A percentile compares a stretch with the other conserved stretches of the same genome.
Evolutionary conservation across 2,797 vertebrate genomes (phyloP).

Genomic region (Cryptoprocta ferox): DNA sequence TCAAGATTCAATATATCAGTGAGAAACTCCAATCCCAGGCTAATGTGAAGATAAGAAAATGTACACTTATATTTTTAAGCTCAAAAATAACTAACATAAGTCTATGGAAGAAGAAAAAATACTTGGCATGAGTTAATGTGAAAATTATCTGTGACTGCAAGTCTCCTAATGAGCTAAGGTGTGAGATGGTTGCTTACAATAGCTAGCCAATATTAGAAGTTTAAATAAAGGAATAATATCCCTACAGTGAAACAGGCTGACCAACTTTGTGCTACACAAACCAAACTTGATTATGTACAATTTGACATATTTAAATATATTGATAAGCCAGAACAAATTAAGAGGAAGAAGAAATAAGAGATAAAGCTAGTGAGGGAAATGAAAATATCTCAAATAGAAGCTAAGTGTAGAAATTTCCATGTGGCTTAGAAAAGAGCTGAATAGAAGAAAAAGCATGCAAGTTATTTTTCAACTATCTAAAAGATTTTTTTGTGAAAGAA

Average conservation of each 20-base stretch:
- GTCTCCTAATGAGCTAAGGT: neutral
- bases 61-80: neutral
- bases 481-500: neutral
- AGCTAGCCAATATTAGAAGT: neutral
- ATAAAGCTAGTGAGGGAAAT: neutral
- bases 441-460: neutral
- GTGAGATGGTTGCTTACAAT: neutral
- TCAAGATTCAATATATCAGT: neutral
- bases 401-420: neutral
- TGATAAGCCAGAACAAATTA: neutral
- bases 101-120: neutral
- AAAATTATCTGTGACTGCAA: neutral
- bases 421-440: neutral
- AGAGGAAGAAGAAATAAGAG: neutral
- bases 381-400: neutral
- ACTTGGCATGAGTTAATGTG: neutral
- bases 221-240: neutral
- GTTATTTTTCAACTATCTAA: conserved; percentile 10
- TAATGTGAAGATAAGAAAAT: neutral
- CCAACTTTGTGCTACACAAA: neutral
- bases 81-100: neutral
- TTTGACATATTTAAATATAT: neutral
- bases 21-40: neutral
- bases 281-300: neutral
- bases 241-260: neutral